These are phyloP conservation scores for Onychomys arenicola DNA, from an alignment of 2,797 vertebrate genomes.

Conservation along the genomic window DNA sequence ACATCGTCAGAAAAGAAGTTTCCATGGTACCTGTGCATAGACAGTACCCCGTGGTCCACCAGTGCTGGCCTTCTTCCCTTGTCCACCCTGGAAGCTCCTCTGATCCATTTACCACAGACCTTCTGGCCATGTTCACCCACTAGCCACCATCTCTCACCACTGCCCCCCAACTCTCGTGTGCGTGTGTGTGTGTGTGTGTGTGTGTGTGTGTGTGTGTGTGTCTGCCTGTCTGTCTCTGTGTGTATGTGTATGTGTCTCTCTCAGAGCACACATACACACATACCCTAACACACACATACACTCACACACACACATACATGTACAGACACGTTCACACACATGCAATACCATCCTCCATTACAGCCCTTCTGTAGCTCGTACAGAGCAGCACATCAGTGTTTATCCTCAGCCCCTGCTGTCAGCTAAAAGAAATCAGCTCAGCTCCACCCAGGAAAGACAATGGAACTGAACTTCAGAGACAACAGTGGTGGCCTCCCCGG, in stretches of 20 bases:
- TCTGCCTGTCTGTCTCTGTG: background rate
- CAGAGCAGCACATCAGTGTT: background rate
- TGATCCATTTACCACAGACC: fast-evolving
- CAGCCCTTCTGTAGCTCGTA: background rate
- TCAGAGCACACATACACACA: background rate
- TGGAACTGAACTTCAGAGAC: background rate
- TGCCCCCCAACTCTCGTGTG: fast-evolving
- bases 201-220: background rate
- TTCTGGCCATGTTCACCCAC: fast-evolving
- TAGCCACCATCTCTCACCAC: background rate
- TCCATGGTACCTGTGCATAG: fast-evolving
- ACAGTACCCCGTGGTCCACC: fast-evolving
- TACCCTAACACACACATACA: background rate
- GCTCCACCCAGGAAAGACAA: background rate
- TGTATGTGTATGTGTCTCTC: background rate
- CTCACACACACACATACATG: background rate
- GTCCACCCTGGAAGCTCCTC: background rate
- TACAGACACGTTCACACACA: background rate
- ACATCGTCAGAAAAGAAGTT: fast-evolving
- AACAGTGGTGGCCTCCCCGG: background rate
- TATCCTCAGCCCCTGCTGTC: background rate
- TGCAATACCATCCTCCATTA: background rate
- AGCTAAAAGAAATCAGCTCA: background rate
- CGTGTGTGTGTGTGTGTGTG: background rate
- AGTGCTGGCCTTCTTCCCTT: fast-evolving